Conservation (phyloP, 2,888 invertebrate species). For the Octodonta nipae region DNA sequence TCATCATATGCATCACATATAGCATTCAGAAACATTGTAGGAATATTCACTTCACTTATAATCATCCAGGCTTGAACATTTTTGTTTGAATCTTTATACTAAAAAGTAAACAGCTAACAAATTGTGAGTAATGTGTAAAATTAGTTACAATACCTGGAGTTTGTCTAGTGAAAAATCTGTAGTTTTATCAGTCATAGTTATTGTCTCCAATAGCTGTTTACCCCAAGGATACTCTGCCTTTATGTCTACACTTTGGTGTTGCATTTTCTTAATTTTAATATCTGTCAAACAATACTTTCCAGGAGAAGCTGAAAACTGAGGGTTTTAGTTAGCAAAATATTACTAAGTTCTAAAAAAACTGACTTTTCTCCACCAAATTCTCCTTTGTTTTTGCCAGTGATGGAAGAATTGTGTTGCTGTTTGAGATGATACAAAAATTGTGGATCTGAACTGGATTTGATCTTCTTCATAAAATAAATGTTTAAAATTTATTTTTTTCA, state of each 20-base stretch:
- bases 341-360: conserved; percentile 1
- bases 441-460: conserved; percentile 29
- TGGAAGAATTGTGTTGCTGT: conserved; percentile 52
- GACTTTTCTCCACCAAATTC: conserved; percentile 71
- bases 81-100: conserved; percentile 33
- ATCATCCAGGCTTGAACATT: conserved; percentile 31
- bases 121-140: too few species aligned
- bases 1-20: conserved; percentile 47
- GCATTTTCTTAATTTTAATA: conserved; percentile 35
- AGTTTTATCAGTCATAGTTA: too few species aligned
- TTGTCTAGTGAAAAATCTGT: too few species aligned
- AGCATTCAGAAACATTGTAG: conserved; percentile 41
- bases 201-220: conserved; percentile 47
- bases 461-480: conserved; percentile 16
- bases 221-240: conserved; percentile 52
- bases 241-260: conserved; percentile 44
- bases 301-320: conserved; percentile 55
- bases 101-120: too few species aligned
- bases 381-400: conserved; percentile 62
- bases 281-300: conserved; percentile 55
- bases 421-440: conserved; percentile 36
- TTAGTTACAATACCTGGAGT: too few species aligned
- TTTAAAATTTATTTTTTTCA: conserved; percentile 15
- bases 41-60: conserved; percentile 39
- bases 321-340: too few species aligned